Base-by-base conservation (phyloP, 2,113 vertebrate genomes). In the Chaetodon trifascialis region DNA sequence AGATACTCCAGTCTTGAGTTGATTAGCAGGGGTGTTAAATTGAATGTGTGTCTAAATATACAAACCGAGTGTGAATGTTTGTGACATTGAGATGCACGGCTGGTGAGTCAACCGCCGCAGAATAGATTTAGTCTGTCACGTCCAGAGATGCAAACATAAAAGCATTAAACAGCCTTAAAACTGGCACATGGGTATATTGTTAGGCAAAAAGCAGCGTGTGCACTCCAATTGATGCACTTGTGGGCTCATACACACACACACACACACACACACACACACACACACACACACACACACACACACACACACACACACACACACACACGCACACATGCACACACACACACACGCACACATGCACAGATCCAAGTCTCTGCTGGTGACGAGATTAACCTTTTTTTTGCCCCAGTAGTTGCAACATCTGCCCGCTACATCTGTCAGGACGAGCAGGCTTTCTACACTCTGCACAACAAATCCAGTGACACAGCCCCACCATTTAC, bases 361-460 rank as follows among this genome's bases (percentile, higher is more conserved):
- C 42, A 65, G 46, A 66, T 71, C 85, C 63, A 36, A 63, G 56
- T 80, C 67, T 86, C 84, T 78, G 30, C 73, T 83, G 67, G 80
- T 86, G 85, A 73, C 19, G 40, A 92, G 94, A 94, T 94, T 95
- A 94, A 92, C 80, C 86, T 89, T 87, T 87, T 89, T 87, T 89
- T 87, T 89, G 54, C 88, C 88, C 73, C 85, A 85, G 80, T 68
- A 40, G 84, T 89, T 80, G 56, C 86, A 91, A 93, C 94, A 95
- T 94, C 94, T 95, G 94, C 75, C 89, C 66, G 4, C 84, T 89
- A 90, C 94, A 94, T 93, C 94, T 94, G 93, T 89, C 87, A 82
- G 83, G 80, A 86, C 40, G 55, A 88, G 76, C 82, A 86, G 85
- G 84, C 86, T 77, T 89, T 90, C 89, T 73, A 80, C 82, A 79